phyloP scores from a whole-genome alignment of 2,797 vertebrate genomes.

The Trachops cirrhosus region DNA sequence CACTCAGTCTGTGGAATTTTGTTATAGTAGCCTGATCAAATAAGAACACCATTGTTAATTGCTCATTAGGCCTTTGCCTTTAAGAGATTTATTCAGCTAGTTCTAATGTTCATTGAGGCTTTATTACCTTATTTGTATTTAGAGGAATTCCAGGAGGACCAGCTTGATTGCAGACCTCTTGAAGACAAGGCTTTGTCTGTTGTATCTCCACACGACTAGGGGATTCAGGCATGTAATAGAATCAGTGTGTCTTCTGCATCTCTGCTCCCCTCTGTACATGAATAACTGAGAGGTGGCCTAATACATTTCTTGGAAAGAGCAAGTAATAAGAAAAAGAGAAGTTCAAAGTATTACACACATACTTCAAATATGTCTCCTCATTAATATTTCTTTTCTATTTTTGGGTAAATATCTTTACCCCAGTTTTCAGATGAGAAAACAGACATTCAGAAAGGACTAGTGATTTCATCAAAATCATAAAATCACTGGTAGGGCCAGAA shows the following conservation, averaged over 20 bases:
- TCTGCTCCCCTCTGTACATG: background rate
- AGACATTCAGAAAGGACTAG: background rate
- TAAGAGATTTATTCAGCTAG: background rate
- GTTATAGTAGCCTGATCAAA: background rate
- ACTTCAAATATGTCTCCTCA: background rate
- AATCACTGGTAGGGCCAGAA: background rate
- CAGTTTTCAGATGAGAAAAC: constrained; percentile 21
- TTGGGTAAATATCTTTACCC: background rate
- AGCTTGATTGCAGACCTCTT: background rate
- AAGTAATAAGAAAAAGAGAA: background rate
- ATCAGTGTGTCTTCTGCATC: background rate
- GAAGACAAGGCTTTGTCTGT: background rate
- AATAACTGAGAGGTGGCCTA: background rate
- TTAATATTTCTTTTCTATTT: background rate
- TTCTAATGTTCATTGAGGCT: background rate
- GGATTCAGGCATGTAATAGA: background rate
- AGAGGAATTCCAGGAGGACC: background rate
- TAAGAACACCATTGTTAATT: background rate
- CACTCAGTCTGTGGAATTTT: background rate
- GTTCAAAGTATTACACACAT: background rate
- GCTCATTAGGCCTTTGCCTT: background rate
- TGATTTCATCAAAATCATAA: background rate
- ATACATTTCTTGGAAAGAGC: background rate
- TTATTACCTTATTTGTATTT: constrained; percentile 20
- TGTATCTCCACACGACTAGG: background rate